Evolutionary conservation across 1,140 invertebrate genomes (phyloP), one percentile per base, ranked within the genome.

Genomic region (Bradysia coprophila): DNA sequence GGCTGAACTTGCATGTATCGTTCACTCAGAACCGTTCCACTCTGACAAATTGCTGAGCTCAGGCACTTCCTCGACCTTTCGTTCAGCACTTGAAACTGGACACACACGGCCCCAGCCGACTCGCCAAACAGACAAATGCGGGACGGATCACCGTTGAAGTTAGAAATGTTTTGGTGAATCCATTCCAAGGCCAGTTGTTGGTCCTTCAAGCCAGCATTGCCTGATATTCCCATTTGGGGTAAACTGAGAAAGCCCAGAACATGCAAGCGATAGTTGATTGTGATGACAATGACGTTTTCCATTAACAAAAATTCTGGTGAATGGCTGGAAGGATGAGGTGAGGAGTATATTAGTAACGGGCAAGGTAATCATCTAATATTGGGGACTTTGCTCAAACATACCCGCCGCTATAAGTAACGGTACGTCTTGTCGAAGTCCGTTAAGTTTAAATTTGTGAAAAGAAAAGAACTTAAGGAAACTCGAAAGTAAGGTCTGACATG

Each of bases 151-250:
- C 78, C 78, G 2, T 76, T 75, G 49, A 87, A 87, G 2, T 59
- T 50, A 3, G 49, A 63, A 9, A 86, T 81, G 47, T 86, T 81
- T 44, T 68, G 62, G 20, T 78, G 66, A 1, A 86, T 65, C 83
- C 84, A 89, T 48, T 75, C 68, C 10, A 88, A 61, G 0, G 75
- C 74, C 34, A 72, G 57, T 2, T 72, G 66, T 56, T 85, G 80
- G 60, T 88, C 84, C 47, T 79, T 78, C 32, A 87, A 55, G 4
- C 77, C 81, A 33, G 71, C 68, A 54, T 86, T 85, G 16, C 81
- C 82, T 1, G 77, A 69, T 0, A 67, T 63, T 3, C 63, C 61
- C 1, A 61, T 51, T 38, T 67, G 71, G 21, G 67, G 68, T 0
- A 75, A 72, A 43, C 71, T 75, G 11, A 83, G 51, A 49, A 81